Evolutionary conservation across 2,113 vertebrate genomes (phyloP).

Genomic region (Cryptomyrus ogoouensis): DNA sequence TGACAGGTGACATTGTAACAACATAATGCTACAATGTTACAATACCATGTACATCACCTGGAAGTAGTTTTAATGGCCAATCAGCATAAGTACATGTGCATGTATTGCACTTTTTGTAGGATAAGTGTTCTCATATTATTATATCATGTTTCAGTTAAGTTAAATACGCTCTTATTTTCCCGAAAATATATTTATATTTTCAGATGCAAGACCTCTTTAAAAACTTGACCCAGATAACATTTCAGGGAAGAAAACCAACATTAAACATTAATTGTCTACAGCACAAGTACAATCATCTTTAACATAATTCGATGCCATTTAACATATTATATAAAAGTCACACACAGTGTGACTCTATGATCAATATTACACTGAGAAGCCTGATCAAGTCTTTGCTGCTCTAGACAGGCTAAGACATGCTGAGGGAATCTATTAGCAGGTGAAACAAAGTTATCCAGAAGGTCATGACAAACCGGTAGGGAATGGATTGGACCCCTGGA

Average conservation of each 20-base stretch:
- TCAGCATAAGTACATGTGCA: not conserved
- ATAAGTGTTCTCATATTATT: not conserved
- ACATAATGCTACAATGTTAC: not conserved
- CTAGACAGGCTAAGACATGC: not conserved
- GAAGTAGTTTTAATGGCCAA: not conserved
- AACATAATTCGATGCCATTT: not conserved
- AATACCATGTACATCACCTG: not conserved
- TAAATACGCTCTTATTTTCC: not conserved
- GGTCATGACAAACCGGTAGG: not conserved
- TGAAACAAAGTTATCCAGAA: constrained; percentile 2
- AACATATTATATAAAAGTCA: not conserved
- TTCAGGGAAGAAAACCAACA: not conserved
- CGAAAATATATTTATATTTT: not conserved
- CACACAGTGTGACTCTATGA: not conserved
- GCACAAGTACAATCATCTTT: not conserved
- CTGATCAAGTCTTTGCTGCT: not conserved
- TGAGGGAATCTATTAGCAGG: constrained; percentile 5
- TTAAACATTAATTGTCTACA: not conserved
- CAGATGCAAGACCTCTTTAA: not conserved
- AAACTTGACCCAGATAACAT: not conserved
- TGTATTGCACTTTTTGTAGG: not conserved
- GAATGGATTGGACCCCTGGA: not conserved
- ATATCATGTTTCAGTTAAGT: not conserved
- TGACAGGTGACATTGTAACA: not conserved
- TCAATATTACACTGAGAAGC: not conserved